These are phyloP conservation scores for Camponotus vicinus DNA, from an alignment of 1,140 invertebrate genomes.

Conservation along the genomic window DNA sequence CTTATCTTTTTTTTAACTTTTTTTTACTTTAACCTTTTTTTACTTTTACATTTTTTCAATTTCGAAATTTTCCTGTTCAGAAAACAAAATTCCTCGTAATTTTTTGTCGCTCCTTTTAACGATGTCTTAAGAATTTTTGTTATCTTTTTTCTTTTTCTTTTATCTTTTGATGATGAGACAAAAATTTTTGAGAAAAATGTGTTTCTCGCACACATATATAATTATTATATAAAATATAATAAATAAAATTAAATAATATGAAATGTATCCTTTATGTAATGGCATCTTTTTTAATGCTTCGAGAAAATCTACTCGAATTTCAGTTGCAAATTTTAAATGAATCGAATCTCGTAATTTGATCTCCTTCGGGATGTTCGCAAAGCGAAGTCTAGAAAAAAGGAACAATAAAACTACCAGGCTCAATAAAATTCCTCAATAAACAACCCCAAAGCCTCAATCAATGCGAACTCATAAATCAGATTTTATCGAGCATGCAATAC, in stretches of 20 bases:
- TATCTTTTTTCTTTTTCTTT: too few species aligned
- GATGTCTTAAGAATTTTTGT: too few species aligned
- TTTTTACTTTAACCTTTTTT: too few species aligned
- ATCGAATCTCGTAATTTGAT: slow-evolving; percentile 21
- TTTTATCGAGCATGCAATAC: slow-evolving; percentile 48
- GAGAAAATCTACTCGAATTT: slow-evolving; percentile 21
- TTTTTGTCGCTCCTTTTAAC: too few species aligned
- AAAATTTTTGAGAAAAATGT: background rate
- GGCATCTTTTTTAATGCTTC: background rate
- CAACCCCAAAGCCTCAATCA: background rate
- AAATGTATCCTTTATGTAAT: background rate
- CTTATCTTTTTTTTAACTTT: too few species aligned
- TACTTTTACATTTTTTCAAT: too few species aligned
- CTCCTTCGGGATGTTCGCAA: background rate
- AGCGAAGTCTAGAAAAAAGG: slow-evolving; percentile 27
- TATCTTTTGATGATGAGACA: background rate
- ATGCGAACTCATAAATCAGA: slow-evolving; percentile 37
- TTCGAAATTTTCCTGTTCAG: too few species aligned
- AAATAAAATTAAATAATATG: slow-evolving; percentile 1
- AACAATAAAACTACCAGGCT: background rate
- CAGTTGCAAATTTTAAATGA: slow-evolving; percentile 30
- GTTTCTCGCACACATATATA: background rate
- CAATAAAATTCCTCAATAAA: background rate
- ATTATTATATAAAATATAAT: background rate
- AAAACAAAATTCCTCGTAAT: too few species aligned